Base-by-base conservation (phyloP, 2,888 invertebrate species). In the Galeruca laticollis region DNA sequence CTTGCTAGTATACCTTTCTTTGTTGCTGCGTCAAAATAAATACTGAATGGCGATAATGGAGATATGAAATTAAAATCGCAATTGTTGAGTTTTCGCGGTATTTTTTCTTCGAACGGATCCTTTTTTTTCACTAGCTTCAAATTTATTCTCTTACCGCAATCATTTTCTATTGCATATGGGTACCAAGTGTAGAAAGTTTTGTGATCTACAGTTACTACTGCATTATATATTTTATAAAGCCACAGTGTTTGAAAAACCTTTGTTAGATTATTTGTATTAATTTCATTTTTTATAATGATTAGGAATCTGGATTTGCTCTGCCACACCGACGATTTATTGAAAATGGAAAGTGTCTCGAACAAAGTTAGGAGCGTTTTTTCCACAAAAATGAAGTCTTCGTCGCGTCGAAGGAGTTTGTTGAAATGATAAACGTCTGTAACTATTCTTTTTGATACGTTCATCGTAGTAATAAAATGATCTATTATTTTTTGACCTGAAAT, bases 151-250 rank as follows among this genome's bases (percentile, higher is more conserved):
- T 21, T 62, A 4, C 62, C 62, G 35, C 62, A 62, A 2, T 20
- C 8, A 10, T 52, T 62, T 21, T 62, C 31, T 37, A n/a, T 49
- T 4, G 62, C 62, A 20, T 35, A 62, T 0, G 62, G 62, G 33
- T 20, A 62, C 62, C 62, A 62, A 13, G 62, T 51, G 18, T 15
- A 51, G 11, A 62, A 62, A 4, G n/a, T 40, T 21, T 60, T 33
- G 1, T 9, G 51, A 35, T 35, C 31, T 5, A 51, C 10, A 0
- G 51, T 35, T 6, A 62, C 13, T 2, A 62, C 49, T 20, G 21
- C 62, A 18, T 52, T 62, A 21, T 51, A 62, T 2, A 62, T 62
- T 9, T 51, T 35, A 8, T 33, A 13, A 1, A 33, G 11, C 62
- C 62, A 43, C 8, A 62, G 20, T 51, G 6, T 18, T 35, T 35